Percentiles rank a stretch among this genome's conserved stretches.
These are phyloP conservation scores for Sipha maydis DNA, from an alignment of 2,888 invertebrate genomes.

Conservation along the genomic window DNA sequence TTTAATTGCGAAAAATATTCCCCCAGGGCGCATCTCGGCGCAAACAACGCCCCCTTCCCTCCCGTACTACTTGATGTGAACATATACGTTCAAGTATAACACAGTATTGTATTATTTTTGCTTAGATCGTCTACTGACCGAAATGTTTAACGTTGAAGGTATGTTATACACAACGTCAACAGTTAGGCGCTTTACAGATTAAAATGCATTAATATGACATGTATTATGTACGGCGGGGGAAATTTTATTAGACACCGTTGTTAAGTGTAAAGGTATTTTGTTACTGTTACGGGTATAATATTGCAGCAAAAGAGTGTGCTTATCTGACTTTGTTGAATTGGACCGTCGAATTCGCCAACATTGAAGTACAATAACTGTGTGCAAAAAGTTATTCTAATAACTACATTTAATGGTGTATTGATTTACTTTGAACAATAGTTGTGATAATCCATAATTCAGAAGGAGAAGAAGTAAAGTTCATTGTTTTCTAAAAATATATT, in stretches of 20 bases:
- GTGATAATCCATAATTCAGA: not conserved
- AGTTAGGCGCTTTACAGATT: not conserved
- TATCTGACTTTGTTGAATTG: not conserved
- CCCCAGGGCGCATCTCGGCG: not conserved
- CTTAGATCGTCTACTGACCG: not conserved
- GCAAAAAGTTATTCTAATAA: not conserved
- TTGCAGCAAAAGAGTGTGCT: not conserved
- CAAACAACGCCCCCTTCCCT: too few relatives aligned
- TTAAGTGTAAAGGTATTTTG: too few relatives aligned
- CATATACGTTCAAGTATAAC: too few relatives aligned
- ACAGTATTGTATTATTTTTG: too few relatives aligned
- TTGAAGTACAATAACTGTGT: not conserved
- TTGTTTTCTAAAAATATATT: not conserved
- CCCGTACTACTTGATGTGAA: not conserved
- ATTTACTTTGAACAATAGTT: not conserved
- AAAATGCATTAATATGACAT: too few relatives aligned
- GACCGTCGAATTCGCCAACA: too few relatives aligned
- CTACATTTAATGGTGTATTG: not conserved
- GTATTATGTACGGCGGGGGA: too few relatives aligned
- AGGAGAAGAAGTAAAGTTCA: not conserved
- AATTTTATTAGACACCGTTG: too few relatives aligned
- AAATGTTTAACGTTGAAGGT: not conserved
- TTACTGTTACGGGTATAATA: too few relatives aligned
- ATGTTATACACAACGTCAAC: not conserved
- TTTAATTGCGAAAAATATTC: conserved; percentile 27